phyloP scores from a whole-genome alignment of 2,888 invertebrate genomes.

The Cryptosula pallasiana region DNA sequence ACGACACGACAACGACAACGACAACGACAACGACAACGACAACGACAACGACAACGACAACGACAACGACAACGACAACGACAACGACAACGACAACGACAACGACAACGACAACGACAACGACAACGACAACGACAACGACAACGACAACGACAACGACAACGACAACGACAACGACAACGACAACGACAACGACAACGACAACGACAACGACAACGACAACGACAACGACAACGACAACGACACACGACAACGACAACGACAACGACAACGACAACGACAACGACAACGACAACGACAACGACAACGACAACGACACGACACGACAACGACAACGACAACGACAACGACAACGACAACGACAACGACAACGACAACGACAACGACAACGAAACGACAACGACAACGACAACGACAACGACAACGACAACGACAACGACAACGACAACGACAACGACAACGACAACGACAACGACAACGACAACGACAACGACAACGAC shows the following conservation, averaged over 20 bases:
- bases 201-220: slow-evolving; percentile 25
- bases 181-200: slow-evolving; percentile 26
- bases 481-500: slow-evolving; percentile 24
- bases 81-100: slow-evolving; percentile 23
- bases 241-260: slow-evolving; percentile 24
- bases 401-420: slow-evolving; percentile 22
- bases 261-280: slow-evolving; percentile 23
- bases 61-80: slow-evolving; percentile 11
- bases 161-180: slow-evolving; percentile 25
- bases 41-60: slow-evolving; percentile 13
- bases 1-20: too few relatives aligned
- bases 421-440: slow-evolving; percentile 5
- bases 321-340: slow-evolving; percentile 20
- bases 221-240: slow-evolving; percentile 25
- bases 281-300: slow-evolving; percentile 20
- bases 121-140: slow-evolving; percentile 23
- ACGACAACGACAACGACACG: slow-evolving; percentile 7
- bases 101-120: slow-evolving; percentile 24
- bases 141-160: slow-evolving; percentile 23
- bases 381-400: slow-evolving; percentile 25
- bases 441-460: background rate
- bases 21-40: slow-evolving; percentile 22
- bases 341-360: slow-evolving; percentile 25
- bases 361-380: slow-evolving; percentile 24
- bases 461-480: background rate